Conservation (phyloP, 2,113 vertebrate genomes). For the Mormyrus lacerda region DNA sequence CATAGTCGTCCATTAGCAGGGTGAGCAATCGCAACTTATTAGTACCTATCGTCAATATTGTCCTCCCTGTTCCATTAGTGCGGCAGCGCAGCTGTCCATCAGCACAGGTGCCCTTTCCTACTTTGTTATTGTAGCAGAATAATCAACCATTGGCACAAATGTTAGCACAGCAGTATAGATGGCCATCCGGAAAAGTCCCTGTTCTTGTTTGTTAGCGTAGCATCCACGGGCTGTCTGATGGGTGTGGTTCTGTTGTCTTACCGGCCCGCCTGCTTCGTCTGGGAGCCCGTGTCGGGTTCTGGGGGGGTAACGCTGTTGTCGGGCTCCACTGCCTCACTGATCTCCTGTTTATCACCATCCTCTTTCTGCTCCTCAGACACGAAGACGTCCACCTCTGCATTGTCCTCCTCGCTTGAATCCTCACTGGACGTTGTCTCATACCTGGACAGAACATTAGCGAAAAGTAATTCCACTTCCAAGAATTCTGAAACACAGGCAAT, state of each 20-base stretch:
- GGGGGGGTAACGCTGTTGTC: no score
- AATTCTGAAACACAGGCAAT: background rate
- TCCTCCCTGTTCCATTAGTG: background rate
- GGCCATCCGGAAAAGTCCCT: background rate
- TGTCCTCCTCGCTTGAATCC: slow-evolving; percentile 57
- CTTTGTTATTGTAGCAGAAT: background rate
- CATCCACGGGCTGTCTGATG: background rate
- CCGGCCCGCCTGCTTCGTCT: background rate
- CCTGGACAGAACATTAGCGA: slow-evolving; percentile 39
- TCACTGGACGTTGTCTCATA: slow-evolving; percentile 64
- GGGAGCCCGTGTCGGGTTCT: background rate
- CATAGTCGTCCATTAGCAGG: background rate
- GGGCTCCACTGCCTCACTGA: slow-evolving; percentile 9
- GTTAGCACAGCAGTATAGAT: background rate
- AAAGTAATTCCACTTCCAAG: background rate
- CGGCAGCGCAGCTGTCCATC: background rate
- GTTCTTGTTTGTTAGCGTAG: background rate
- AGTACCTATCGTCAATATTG: background rate
- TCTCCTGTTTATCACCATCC: slow-evolving; percentile 29
- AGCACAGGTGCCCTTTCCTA: background rate
- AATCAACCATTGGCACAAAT: background rate
- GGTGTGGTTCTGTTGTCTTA: slow-evolving; percentile 14
- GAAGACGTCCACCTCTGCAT: slow-evolving; percentile 36
- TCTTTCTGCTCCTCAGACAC: slow-evolving; percentile 41
- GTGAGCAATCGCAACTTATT: background rate